Percentiles rank a stretch among this genome's conserved stretches.
phyloP scores from a whole-genome alignment of 2,888 invertebrate genomes.

The Spodoptera exigua region DNA sequence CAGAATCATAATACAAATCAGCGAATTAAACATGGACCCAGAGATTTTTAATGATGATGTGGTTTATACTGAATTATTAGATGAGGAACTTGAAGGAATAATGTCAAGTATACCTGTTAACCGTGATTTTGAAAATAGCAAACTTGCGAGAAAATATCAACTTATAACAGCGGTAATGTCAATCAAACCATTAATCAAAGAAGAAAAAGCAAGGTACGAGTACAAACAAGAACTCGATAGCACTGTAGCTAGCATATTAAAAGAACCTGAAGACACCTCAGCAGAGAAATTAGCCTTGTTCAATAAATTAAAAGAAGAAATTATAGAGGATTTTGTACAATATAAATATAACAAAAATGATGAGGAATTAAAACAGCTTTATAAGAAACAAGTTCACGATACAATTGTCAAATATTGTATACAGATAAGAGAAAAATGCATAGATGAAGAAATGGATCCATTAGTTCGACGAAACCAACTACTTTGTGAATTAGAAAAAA shows the following conservation, averaged over 20 bases:
- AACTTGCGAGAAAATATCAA: conserved; percentile 60
- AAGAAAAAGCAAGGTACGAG: conserved; percentile 65
- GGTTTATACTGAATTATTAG: conserved; percentile 66
- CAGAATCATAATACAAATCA: conserved; percentile 73
- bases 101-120: conserved; percentile 60
- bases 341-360: conserved; percentile 65
- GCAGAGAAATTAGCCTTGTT: conserved; percentile 50
- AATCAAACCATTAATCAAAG: conserved; percentile 66
- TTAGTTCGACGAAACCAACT: conserved; percentile 69
- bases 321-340: conserved; percentile 72
- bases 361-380: conserved; percentile 61
- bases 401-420: conserved; percentile 60
- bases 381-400: conserved; percentile 66
- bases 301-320: conserved; percentile 65
- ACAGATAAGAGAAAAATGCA: conserved; percentile 42
- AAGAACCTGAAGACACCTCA: conserved; percentile 53
- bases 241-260: conserved; percentile 63
- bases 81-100: conserved; percentile 68
- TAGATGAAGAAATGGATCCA: conserved; percentile 50
- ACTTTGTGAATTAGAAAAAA: conserved; percentile 71
- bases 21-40: conserved; percentile 70
- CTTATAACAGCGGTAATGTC: conserved; percentile 64
- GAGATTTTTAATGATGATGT: conserved; percentile 67
- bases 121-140: conserved; percentile 59
- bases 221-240: conserved; percentile 70